Percentiles rank a stretch among this genome's conserved stretches.
phyloP scores from a whole-genome alignment of 2,888 invertebrate species.

The Hydroisotoma schaefferi region DNA sequence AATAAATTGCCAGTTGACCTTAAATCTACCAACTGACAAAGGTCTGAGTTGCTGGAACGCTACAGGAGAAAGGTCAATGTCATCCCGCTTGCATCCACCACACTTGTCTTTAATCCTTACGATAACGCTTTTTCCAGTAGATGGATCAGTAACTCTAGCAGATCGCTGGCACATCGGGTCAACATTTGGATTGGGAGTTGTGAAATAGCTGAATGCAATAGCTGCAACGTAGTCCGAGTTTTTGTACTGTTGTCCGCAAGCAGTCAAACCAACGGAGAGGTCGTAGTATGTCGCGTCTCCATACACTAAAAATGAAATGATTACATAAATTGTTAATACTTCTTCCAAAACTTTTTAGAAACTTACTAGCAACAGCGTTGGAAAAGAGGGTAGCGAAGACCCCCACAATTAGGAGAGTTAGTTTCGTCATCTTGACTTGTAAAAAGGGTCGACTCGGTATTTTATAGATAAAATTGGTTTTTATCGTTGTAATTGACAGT shows the following conservation, averaged over 20 bases:
- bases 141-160: conserved; percentile 9
- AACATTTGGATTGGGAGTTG: conserved; percentile 11
- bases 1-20: conserved; percentile 18
- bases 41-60: conserved; percentile 10
- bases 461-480: no score
- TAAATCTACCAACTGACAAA: conserved; percentile 13
- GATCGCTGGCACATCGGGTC: conserved; percentile 17
- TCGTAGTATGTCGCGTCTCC: conserved; percentile 25
- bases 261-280: conserved; percentile 13
- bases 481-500: no score
- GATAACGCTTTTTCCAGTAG: neutral
- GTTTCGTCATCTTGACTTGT: neutral
- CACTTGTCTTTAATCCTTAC: conserved; percentile 20
- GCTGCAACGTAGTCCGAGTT: conserved; percentile 19
- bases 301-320: neutral
- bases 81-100: conserved; percentile 4
- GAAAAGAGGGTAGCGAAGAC: neutral
- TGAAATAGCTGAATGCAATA: conserved; percentile 6
- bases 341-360: neutral
- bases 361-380: neutral
- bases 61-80: conserved; percentile 19
- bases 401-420: neutral
- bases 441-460: no score
- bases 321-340: neutral
- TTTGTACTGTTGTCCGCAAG: conserved; percentile 15